Evolutionary conservation across 2,888 invertebrate genomes (phyloP), one percentile per base, ranked within the genome.

Genomic region (Diaphora mendica): DNA sequence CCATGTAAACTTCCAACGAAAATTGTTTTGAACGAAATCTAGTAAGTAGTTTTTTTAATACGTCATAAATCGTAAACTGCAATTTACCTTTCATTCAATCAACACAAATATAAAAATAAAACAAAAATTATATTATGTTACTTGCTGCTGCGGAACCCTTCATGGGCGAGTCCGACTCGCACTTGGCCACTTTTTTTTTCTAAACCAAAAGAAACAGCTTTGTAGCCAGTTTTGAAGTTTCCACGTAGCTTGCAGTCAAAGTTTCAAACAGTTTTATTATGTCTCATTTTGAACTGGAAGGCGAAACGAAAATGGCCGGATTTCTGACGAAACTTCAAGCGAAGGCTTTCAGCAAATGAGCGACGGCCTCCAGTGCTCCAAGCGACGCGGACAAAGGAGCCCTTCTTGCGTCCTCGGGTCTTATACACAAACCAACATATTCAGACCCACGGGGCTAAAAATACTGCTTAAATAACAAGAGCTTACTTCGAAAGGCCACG

Each of bases 301-400:
- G 80, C 84, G 84, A 85, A 84, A 87, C 83, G 81, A 88, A 91
- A 92, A 92, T 90, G 89, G 90, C 85, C 86, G 90, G 88, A 89
- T 91, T 91, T 89, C 87, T 87, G 87, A 82, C 87, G 90, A 90
- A 91, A 91, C 91, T 92, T 91, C 88, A 91, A 83, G 84, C 86
- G 73, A 86, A 85, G 85, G 92, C 93, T 94, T 93, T 93, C 92
- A 92, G 91, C 90, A 93, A 93, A 93, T 93, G 93, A 93, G 91
- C 91, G 91, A 88, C 90, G 90, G 88, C 90, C 88, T 89, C 87
- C 85, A 84, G 79, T 83, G 81, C 84, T 85, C 79, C 77, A 73
- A 77, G 82, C 85, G 84, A 82, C 80, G 81, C 84, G 87, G 86
- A 93, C 92, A 93, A 93, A 93, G 91, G 86, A 84, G 80, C 89